These are phyloP conservation scores for Euphydryas editha DNA, from an alignment of 2,888 invertebrate genomes.

Conservation along the genomic window DNA sequence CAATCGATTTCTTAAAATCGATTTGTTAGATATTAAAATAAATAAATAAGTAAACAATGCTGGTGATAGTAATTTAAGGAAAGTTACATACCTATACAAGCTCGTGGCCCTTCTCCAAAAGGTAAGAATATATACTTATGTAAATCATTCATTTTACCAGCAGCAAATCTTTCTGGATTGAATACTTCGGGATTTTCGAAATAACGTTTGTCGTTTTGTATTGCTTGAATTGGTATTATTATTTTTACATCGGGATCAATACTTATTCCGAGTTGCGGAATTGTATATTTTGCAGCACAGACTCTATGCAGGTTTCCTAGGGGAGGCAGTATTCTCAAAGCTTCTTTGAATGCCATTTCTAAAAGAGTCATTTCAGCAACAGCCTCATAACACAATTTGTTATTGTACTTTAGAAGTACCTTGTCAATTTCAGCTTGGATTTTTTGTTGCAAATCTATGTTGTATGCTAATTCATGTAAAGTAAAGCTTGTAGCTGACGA, in stretches of 20 bases:
- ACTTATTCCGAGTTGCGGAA: constrained; percentile 61
- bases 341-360: constrained; percentile 68
- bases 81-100: constrained; percentile 40
- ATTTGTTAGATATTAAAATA: too few relatives aligned
- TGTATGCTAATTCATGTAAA: constrained; percentile 70
- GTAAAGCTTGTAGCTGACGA: constrained; percentile 75
- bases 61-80: too few relatives aligned
- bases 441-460: constrained; percentile 71
- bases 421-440: constrained; percentile 68
- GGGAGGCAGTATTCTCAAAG: constrained; percentile 70
- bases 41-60: too few relatives aligned
- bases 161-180: constrained; percentile 40
- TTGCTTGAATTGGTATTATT: constrained; percentile 36
- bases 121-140: constrained; percentile 37
- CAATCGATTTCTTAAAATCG: too few relatives aligned
- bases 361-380: constrained; percentile 68
- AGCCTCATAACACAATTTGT: constrained; percentile 64
- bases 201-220: constrained; percentile 43
- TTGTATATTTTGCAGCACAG: constrained; percentile 63
- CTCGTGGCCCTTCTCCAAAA: constrained; percentile 41
- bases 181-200: constrained; percentile 41
- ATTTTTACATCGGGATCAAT: constrained; percentile 49
- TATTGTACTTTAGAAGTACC: constrained; percentile 60
- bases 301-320: constrained; percentile 61
- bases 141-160: constrained; percentile 15